A percentile compares a stretch with the other conserved stretches of the same genome.
Evolutionary conservation across 2,797 vertebrate species (phyloP).

Genomic region (Australoheros facetus): DNA sequence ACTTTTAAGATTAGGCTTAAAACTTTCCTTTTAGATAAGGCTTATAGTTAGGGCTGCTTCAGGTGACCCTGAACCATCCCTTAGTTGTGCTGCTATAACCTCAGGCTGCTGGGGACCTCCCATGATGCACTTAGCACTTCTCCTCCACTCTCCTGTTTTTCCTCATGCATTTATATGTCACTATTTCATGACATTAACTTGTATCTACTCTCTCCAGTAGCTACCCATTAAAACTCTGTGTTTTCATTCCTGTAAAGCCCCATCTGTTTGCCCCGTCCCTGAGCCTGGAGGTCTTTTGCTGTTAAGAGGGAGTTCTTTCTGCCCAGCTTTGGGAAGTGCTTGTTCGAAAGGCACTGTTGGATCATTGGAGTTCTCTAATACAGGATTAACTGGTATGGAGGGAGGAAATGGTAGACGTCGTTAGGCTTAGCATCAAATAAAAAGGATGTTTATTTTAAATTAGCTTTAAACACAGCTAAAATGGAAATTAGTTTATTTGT

Average conservation of each 20-base stretch:
- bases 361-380: background rate
- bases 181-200: background rate
- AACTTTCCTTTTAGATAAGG: background rate
- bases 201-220: background rate
- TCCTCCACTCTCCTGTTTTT: background rate
- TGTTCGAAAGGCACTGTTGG: no score
- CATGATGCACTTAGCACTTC: background rate
- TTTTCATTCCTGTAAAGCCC: background rate
- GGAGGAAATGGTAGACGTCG: background rate
- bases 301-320: no score
- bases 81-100: background rate
- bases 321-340: no score
- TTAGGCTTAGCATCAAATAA: background rate
- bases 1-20: background rate
- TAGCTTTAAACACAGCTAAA: background rate
- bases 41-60: background rate
- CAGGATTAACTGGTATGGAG: background rate
- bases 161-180: background rate
- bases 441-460: background rate
- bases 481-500: background rate
- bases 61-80: background rate
- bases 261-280: background rate
- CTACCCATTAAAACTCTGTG: background rate
- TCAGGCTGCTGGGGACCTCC: background rate
- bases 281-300: background rate